Conservation (phyloP, 2,888 invertebrate genomes). For the Chirona hameri region DNA sequence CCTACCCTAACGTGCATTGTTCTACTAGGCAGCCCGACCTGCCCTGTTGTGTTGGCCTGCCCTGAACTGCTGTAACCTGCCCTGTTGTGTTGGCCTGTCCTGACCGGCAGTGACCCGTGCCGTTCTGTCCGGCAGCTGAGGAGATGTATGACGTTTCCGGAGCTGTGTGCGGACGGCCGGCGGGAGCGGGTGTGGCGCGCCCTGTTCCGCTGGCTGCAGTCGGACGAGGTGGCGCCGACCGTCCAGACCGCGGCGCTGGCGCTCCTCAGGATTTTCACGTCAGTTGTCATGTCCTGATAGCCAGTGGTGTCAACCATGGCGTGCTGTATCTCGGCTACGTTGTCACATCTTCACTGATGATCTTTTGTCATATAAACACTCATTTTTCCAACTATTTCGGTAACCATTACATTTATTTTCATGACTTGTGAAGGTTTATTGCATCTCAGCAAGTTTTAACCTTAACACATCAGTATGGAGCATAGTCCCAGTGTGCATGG, state of each 20-base stretch:
- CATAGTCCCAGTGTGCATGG: neutral
- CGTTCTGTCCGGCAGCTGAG: neutral
- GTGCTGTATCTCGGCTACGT: neutral
- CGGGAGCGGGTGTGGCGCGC: slow-evolving; percentile 24
- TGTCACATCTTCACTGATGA: neutral
- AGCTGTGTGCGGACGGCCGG: neutral
- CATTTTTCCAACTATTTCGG: neutral
- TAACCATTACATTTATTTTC: no score
- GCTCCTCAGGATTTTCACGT: slow-evolving; percentile 12
- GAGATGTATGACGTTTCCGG: neutral
- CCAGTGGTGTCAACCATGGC: neutral
- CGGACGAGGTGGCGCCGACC: neutral
- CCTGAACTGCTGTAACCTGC: neutral
- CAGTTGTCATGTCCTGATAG: neutral
- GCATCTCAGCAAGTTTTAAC: no score
- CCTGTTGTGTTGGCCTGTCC: neutral
- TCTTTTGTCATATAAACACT: neutral
- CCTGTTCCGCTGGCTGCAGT: neutral
- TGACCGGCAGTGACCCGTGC: neutral
- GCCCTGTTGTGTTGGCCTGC: neutral
- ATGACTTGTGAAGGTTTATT: no score
- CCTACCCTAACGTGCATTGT: no score
- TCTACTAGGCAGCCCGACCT: neutral
- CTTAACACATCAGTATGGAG: no score
- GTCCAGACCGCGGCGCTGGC: neutral